Evolutionary conservation across 2,888 invertebrate species (phyloP).

Genomic region (Unio delphinus): DNA sequence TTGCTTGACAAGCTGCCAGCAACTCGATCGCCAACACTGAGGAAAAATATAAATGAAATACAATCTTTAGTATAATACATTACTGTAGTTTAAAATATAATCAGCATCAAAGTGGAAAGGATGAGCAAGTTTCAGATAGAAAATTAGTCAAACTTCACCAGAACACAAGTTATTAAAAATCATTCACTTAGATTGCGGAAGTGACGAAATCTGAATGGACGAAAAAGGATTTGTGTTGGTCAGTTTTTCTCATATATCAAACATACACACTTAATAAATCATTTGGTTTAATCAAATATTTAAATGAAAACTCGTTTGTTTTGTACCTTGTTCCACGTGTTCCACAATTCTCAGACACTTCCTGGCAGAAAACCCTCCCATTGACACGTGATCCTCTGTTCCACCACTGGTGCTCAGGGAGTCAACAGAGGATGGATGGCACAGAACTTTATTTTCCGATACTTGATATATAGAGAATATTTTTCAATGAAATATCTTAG

Average conservation of each 20-base stretch:
- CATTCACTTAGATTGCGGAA: no score
- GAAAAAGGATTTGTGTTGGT: no score
- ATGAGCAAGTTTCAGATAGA: no score
- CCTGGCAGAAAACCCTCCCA: conserved; percentile 80
- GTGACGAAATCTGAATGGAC: no score
- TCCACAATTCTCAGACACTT: conserved; percentile 76
- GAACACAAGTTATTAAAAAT: no score
- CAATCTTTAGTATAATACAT: no score
- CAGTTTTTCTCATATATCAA: no score
- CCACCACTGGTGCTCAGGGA: conserved; percentile 79
- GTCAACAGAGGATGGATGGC: conserved; percentile 80
- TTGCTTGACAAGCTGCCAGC: conserved; percentile 78
- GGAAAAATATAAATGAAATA: neutral
- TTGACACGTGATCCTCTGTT: conserved; percentile 81
- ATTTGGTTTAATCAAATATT: neutral
- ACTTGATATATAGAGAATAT: conserved; percentile 69
- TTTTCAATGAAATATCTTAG: neutral
- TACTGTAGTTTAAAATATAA: no score
- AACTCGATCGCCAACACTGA: conserved; percentile 79
- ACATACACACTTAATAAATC: neutral
- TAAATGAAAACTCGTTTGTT: neutral
- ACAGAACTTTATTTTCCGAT: conserved; percentile 80
- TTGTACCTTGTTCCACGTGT: conserved; percentile 73
- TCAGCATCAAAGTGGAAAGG: no score
- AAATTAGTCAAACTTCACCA: no score